phyloP scores from a whole-genome alignment of 2,797 vertebrate species.

The Pseudochromis fuscus region DNA sequence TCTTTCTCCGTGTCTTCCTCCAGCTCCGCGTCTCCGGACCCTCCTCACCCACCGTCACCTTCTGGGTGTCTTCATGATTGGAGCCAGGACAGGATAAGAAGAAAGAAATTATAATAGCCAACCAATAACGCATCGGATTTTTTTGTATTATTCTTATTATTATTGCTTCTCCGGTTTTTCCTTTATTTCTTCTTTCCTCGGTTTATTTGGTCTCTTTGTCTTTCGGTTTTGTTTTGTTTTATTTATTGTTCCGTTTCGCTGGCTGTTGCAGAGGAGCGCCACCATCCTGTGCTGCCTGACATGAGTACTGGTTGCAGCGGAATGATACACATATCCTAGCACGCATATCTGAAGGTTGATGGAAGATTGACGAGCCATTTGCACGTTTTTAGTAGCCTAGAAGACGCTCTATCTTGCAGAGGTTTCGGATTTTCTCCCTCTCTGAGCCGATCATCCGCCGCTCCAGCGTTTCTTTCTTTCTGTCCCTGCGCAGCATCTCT shows the following conservation, averaged over 20 bases:
- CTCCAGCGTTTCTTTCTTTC: conserved; percentile 61
- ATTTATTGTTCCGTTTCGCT: conserved; percentile 56
- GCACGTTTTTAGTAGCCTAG: conserved; percentile 61
- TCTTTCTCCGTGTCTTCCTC: conserved; percentile 63
- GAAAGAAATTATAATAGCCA: conserved; percentile 38
- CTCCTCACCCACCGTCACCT: conserved; percentile 58
- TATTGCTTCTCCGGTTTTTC: conserved; percentile 43
- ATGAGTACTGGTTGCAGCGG: conserved; percentile 75
- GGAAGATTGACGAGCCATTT: conserved; percentile 69
- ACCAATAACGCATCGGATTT: conserved; percentile 50
- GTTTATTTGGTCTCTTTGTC: conserved; percentile 66
- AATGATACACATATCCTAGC: conserved; percentile 76
- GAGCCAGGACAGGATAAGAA: conserved; percentile 69
- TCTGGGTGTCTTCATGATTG: conserved; percentile 70
- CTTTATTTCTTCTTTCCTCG: conserved; percentile 32
- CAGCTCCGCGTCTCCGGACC: conserved; percentile 71
- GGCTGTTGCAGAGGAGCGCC: conserved; percentile 78
- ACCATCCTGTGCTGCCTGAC: conserved; percentile 73
- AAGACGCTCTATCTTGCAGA: conserved; percentile 57
- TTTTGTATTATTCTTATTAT: conserved; percentile 30
- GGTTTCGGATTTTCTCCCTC: conserved; percentile 57
- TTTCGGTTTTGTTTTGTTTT: conserved; percentile 57
- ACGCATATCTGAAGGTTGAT: conserved; percentile 69
- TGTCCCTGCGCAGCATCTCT: conserved; percentile 77
- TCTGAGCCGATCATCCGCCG: conserved; percentile 46